phyloP scores from a whole-genome alignment of 1,140 invertebrate genomes.

The Steinernema khuongi region DNA sequence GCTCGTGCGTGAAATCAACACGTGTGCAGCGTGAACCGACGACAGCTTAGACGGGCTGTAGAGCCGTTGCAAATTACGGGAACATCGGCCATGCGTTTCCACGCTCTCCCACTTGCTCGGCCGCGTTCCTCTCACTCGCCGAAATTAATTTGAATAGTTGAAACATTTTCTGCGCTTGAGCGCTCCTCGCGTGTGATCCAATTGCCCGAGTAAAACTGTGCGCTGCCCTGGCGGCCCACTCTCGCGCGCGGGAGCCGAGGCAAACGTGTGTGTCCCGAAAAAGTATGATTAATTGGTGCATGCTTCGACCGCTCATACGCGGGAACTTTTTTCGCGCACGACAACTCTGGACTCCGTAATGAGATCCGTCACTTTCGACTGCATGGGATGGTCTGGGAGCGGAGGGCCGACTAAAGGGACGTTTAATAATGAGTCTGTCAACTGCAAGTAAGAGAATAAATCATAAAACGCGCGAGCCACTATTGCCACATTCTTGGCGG shows the following conservation, averaged over 20 bases:
- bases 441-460: constrained; percentile 14
- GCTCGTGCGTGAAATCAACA: neutral
- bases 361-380: neutral
- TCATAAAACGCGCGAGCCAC: constrained; percentile 1
- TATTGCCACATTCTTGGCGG: constrained; percentile 7
- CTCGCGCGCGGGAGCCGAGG: too few relatives aligned
- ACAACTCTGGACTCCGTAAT: neutral
- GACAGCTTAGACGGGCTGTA: neutral
- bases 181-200: constrained; percentile 6
- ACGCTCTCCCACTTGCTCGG: neutral
- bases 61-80: neutral
- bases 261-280: neutral
- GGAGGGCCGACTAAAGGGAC: neutral
- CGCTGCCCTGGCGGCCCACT: neutral
- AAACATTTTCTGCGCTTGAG: constrained; percentile 15
- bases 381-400: neutral
- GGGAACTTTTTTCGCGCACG: neutral
- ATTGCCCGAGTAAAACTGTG: constrained; percentile 1
- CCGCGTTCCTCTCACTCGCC: neutral
- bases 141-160: constrained; percentile 15
- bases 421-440: constrained; percentile 11
- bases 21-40: neutral
- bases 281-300: constrained; percentile 11
- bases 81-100: neutral
- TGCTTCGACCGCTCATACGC: neutral